phyloP scores from a whole-genome alignment of 2,797 vertebrate species.

The Rhodeus uyekii region DNA sequence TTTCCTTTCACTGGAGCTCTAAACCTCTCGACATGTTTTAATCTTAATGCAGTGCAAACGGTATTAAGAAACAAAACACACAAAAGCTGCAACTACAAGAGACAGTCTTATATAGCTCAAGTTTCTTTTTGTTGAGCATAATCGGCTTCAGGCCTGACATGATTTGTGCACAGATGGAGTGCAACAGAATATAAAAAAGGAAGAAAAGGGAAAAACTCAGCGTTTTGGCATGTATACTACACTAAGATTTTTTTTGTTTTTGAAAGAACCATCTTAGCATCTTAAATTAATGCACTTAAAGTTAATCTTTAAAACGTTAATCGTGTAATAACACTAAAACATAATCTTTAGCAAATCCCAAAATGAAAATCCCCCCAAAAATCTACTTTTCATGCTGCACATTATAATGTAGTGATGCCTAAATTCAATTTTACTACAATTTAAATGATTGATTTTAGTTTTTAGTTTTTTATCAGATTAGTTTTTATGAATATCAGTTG shows the following conservation, averaged over 20 bases:
- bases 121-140: conserved; percentile 67
- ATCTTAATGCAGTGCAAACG: conserved; percentile 37
- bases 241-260: background rate
- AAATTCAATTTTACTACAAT: background rate
- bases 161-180: conserved; percentile 49
- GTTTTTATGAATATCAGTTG: no score
- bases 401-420: background rate
- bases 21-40: conserved; percentile 40
- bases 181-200: background rate
- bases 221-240: background rate
- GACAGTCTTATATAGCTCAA: conserved; percentile 67
- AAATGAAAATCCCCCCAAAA: no score
- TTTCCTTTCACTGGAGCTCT: conserved; percentile 40
- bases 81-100: conserved; percentile 48
- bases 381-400: background rate
- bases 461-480: background rate
- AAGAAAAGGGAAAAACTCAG: background rate
- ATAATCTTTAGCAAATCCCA: background rate
- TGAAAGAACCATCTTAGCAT: background rate
- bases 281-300: background rate
- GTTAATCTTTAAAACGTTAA: background rate
- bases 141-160: conserved; percentile 12
- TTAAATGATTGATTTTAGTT: background rate
- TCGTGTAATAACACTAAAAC: background rate
- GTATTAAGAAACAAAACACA: conserved; percentile 31